phyloP scores from a whole-genome alignment of 1,140 invertebrate genomes.

The Brachionus plicatilis region DNA sequence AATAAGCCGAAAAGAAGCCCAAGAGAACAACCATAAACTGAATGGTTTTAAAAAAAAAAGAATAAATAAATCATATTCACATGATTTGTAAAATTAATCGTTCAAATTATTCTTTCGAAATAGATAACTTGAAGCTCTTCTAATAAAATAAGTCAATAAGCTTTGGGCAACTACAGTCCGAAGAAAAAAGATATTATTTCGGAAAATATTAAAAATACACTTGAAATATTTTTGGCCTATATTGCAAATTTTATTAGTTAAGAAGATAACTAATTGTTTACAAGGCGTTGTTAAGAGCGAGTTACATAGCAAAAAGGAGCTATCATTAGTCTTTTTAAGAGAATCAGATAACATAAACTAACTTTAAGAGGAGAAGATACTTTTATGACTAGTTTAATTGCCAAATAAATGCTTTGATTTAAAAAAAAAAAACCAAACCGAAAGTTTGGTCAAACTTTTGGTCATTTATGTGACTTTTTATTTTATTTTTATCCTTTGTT shows the following conservation, averaged over 20 bases:
- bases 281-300: background rate
- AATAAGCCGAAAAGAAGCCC: background rate
- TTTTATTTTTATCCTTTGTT: background rate
- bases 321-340: background rate
- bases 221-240: background rate
- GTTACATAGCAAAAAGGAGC: background rate
- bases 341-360: background rate
- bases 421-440: background rate
- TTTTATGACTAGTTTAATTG: background rate
- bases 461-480: background rate
- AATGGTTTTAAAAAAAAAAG: background rate
- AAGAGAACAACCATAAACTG: background rate
- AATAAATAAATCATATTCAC: background rate
- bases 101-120: background rate
- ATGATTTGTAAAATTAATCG: conserved; percentile 1
- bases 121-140: background rate
- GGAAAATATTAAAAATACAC: background rate
- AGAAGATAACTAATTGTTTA: background rate
- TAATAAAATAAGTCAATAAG: background rate
- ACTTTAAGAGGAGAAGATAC: background rate
- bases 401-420: background rate
- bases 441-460: background rate
- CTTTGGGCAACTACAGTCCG: background rate
- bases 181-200: background rate
- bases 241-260: background rate